Evolutionary conservation across 2,113 vertebrate genomes (phyloP).

Genomic region (Tragelaphus imberbis): DNA sequence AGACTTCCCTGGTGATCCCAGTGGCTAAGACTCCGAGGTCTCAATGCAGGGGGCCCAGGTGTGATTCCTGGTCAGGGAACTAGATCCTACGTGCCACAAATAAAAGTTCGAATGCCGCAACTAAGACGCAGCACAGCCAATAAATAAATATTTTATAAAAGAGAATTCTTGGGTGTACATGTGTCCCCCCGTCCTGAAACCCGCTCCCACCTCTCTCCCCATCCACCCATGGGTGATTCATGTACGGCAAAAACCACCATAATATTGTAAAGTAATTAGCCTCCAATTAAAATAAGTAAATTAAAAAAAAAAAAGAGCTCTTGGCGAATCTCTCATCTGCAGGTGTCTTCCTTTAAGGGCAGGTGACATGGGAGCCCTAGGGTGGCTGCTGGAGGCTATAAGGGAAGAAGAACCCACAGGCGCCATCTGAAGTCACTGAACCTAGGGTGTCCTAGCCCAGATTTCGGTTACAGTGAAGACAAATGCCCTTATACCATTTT

Average conservation of each 20-base stretch:
- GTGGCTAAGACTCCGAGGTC: background rate
- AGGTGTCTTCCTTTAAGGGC: background rate
- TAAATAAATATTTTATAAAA: background rate
- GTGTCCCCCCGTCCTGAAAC: background rate
- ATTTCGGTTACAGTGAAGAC: background rate
- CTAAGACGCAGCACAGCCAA: background rate
- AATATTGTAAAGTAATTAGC: background rate
- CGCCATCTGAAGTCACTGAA: rapidly evolving
- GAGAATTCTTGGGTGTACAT: background rate
- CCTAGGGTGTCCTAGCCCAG: too few species aligned
- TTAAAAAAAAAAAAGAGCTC: background rate
- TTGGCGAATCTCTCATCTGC: background rate
- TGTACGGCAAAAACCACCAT: background rate
- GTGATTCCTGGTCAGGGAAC: background rate
- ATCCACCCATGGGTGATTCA: background rate
- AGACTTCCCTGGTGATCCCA: background rate
- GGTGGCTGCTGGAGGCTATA: background rate
- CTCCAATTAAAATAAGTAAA: background rate
- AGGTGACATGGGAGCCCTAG: background rate
- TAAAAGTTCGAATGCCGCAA: background rate
- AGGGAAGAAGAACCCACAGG: background rate
- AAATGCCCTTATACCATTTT: rapidly evolving
- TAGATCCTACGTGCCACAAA: background rate
- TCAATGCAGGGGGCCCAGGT: background rate
- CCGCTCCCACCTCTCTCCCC: background rate